phyloP scores from a whole-genome alignment of 2,888 invertebrate genomes.

The Crossocerus cetratus region DNA sequence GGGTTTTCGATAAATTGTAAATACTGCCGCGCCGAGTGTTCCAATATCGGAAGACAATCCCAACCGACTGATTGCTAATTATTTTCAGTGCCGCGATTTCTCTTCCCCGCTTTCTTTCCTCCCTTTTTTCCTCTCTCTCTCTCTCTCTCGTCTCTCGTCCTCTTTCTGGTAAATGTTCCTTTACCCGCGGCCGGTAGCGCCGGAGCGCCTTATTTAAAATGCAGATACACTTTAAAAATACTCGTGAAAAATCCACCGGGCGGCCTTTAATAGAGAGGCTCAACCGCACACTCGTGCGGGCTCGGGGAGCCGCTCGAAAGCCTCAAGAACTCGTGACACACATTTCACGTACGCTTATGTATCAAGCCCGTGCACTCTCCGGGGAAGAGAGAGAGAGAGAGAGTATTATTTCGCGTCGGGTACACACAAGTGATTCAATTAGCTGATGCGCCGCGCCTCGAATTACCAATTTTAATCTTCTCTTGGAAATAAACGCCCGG shows the following conservation, averaged over 20 bases:
- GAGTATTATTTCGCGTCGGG: neutral
- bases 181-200: too few relatives aligned
- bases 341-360: neutral
- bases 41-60: slow-evolving; percentile 57
- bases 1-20: slow-evolving; percentile 58
- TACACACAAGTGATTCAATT: neutral
- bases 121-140: neutral
- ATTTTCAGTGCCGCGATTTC: slow-evolving; percentile 45
- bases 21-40: slow-evolving; percentile 41
- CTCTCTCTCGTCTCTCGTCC: neutral
- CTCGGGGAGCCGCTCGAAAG: neutral
- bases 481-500: neutral
- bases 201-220: neutral
- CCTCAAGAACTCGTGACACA: slow-evolving; percentile 3
- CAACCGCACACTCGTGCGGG: neutral
- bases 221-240: slow-evolving; percentile 6
- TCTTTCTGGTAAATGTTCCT: too few relatives aligned
- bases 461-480: slow-evolving; percentile 1
- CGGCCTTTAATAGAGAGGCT: neutral
- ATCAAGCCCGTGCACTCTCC: neutral
- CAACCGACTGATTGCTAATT: slow-evolving; percentile 54
- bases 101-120: neutral
- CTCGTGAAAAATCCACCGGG: slow-evolving; percentile 1
- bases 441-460: neutral
- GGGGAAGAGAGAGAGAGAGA: too few relatives aligned